Evolutionary conservation across 2,113 vertebrate species (phyloP), one percentile per base, ranked within the genome.

Genomic region (Oxyura jamaicensis): DNA sequence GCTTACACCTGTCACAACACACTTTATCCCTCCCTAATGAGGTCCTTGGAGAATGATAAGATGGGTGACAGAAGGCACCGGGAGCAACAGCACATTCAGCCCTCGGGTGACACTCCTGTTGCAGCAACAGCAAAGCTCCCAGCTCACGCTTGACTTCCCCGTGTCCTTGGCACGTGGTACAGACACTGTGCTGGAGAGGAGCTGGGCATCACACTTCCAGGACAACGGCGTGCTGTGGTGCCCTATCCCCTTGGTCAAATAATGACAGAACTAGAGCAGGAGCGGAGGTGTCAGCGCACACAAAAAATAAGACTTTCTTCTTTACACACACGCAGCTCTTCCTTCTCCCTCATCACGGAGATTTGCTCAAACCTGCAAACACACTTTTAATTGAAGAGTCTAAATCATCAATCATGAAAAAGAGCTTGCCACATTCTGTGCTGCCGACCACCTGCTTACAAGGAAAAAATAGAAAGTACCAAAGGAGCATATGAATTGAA

Each of bases 401-500:
- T 77, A 83, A 90, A 33, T 48, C 58, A 81, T 78, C 74, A 91
- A 26, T 95, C 65, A 84, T 31, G 31, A 36, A 59, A 71, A 91
- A 84, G 65, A 83, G 26, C 46, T 90, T 91, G 72, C 91, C 56
- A 81, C 68, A 46, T 62, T 78, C 53, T 78, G 67, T 75, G 56
- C 53, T 91, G 78, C 81, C 68, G 68, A 68, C 85, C 79, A 90
- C 79, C 91, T 93, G 85, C 65, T 86, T 67, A 25, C 23, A 33
- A 81, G 76, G 33, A 11, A 91, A 91, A 95, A 89, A 42, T 9
- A 93, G 85, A 79, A 90, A 79, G 56, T 46, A 86, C 44, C 31
- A 81, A 79, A 93, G 42, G 53, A 97, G 60, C 66, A 74, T 50
- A 90, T 85, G 89, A 94, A 95, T 93, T 93, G 90, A 91, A 96